Evolutionary conservation across 2,888 invertebrate genomes (phyloP), one percentile per base, ranked within the genome.

Genomic region (Exocentrus adspersus): DNA sequence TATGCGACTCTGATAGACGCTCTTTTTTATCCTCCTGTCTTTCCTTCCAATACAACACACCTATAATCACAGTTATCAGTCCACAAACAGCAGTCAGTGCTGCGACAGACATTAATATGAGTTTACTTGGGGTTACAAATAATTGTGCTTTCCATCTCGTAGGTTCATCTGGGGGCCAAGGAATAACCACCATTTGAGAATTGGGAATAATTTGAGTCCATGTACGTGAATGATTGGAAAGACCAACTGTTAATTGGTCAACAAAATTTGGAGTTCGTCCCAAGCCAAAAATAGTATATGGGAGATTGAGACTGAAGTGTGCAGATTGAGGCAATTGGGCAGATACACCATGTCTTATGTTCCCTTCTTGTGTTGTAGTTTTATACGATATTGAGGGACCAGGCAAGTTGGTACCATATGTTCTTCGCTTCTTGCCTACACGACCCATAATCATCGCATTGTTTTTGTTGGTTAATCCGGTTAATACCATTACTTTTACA

Each of bases 201-300:
- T 99, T 98, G 0, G 98, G 98, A 79, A 99, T 98, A 56, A 97
- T 91, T 81, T 95, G 95, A 0, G 91, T 90, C 93, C 95, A 97
- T 62, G 88, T 89, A 70, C 89, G 89, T 0, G 86, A 88, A 75
- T 86, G 86, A 60, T 88, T 87, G n/a, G 88, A 89, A 51, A 92
- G 82, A 6, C 95, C 94, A 1, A 97, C 94, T 59, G 88, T 90
- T 30, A 98, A 84, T 9, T 88, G 89, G 78, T 98, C 98, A 0
- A 99, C 94, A 84, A 98, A 99, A 84, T 99, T 99, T 1, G 98
- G 98, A 32, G 97, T 97, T 63, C 97, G 89, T 1, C 98, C 99
- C n/a, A 99, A 85, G 1, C 99, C 99, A 83, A 99, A 98, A 69
- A 97, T 92, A 0, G 93, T 92, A 81, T 95, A 99, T 0, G 99